phyloP scores from a whole-genome alignment of 2,797 vertebrate species.

The Scyliorhinus canicula region DNA sequence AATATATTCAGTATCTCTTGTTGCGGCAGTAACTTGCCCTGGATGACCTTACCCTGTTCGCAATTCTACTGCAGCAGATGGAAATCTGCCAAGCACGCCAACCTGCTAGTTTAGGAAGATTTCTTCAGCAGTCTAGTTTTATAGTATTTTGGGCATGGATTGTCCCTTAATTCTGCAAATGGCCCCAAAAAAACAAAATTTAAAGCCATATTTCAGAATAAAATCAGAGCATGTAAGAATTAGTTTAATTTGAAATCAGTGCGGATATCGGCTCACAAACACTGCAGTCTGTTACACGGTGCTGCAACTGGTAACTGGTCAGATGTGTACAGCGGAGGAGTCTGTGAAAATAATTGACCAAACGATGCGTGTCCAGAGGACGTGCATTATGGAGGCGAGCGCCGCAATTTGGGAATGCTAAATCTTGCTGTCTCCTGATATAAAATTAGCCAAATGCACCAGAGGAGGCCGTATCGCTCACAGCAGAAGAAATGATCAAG shows the following conservation, averaged over 20 bases:
- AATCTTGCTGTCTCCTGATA: neutral
- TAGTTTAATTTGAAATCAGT: neutral
- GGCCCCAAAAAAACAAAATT: neutral
- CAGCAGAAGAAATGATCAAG: too few species aligned
- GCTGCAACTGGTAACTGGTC: neutral
- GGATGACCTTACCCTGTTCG: neutral
- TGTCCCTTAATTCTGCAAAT: neutral
- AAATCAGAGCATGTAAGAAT: neutral
- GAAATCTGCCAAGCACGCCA: neutral
- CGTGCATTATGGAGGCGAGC: neutral
- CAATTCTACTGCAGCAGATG: neutral
- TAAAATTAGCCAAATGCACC: neutral
- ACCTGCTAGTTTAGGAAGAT: neutral
- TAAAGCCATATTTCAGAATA: neutral
- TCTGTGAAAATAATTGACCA: neutral
- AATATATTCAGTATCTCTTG: neutral
- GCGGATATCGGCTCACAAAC: neutral
- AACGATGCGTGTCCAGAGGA: neutral
- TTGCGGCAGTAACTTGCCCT: neutral
- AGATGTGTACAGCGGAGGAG: neutral
- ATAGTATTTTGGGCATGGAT: neutral
- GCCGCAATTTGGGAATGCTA: too few species aligned
- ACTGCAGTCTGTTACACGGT: neutral
- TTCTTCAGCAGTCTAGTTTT: neutral
- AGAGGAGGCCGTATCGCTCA: too few species aligned